phyloP scores from a whole-genome alignment of 2,888 invertebrate species.

The Taphrorychus bicolor region DNA sequence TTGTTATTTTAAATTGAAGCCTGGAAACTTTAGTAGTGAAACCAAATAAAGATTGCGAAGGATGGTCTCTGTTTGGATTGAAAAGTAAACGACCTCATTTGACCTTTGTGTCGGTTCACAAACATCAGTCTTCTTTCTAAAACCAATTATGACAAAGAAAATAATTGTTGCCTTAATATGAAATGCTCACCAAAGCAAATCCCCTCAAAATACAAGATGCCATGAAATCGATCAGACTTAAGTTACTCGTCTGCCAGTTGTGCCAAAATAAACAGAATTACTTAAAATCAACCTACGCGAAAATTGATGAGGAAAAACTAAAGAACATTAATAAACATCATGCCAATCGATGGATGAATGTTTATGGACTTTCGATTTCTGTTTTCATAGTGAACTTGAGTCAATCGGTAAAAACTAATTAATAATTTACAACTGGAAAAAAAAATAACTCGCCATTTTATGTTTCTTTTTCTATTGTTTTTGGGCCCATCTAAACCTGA shows the following conservation, averaged over 20 bases:
- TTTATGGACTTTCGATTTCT: background rate
- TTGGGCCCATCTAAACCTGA: too few relatives aligned
- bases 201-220: background rate
- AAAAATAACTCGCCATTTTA: too few relatives aligned
- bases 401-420: background rate
- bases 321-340: background rate
- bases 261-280: background rate
- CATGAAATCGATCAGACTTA: background rate
- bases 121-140: background rate
- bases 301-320: background rate
- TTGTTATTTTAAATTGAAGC: too few relatives aligned
- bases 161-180: background rate
- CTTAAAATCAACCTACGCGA: background rate
- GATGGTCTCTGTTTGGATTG: too few relatives aligned
- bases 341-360: background rate
- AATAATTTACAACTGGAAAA: too few relatives aligned
- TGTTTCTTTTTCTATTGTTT: too few relatives aligned
- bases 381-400: conserved; percentile 2
- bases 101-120: too few relatives aligned
- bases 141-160: background rate
- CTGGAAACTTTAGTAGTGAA: too few relatives aligned
- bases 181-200: background rate
- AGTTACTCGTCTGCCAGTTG: background rate
- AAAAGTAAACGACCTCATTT: too few relatives aligned
- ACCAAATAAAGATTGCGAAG: too few relatives aligned